phyloP scores from a whole-genome alignment of 23 tunicate genomes.

The Ascidia mentula region DNA sequence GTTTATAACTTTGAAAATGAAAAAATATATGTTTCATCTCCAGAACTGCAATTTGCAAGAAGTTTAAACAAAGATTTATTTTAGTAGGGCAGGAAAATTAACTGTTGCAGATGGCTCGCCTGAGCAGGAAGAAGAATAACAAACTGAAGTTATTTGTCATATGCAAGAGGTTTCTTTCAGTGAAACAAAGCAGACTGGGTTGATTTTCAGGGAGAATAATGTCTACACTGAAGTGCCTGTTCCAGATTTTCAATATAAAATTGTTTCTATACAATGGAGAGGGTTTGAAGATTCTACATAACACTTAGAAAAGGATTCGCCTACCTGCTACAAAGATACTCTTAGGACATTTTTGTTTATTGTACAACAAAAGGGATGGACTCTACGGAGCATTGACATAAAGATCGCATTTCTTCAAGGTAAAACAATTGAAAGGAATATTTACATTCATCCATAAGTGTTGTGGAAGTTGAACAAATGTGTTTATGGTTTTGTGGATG shows the following conservation, averaged over 20 bases:
- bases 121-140: too few species aligned
- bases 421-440: not conserved
- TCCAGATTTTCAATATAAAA: not conserved
- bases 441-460: not conserved
- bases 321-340: not conserved
- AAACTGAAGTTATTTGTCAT: too few species aligned
- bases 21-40: too few species aligned
- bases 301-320: not conserved
- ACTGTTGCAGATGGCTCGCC: too few species aligned
- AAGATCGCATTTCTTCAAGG: not conserved
- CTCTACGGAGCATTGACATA: not conserved
- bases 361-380: not conserved
- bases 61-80: too few species aligned
- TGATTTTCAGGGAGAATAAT: not conserved
- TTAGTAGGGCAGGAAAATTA: too few species aligned
- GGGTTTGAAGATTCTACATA: too few species aligned
- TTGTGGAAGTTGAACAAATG: not conserved
- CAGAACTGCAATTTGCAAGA: too few species aligned
- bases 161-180: not conserved
- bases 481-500: not conserved
- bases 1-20: too few species aligned
- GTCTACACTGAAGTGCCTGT: not conserved
- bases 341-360: not conserved
- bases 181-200: not conserved
- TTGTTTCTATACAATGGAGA: too few species aligned